A percentile compares a stretch with the other conserved stretches of the same genome.
Conservation (phyloP, 2,797 vertebrate genomes). For the Spizella passerina region DNA sequence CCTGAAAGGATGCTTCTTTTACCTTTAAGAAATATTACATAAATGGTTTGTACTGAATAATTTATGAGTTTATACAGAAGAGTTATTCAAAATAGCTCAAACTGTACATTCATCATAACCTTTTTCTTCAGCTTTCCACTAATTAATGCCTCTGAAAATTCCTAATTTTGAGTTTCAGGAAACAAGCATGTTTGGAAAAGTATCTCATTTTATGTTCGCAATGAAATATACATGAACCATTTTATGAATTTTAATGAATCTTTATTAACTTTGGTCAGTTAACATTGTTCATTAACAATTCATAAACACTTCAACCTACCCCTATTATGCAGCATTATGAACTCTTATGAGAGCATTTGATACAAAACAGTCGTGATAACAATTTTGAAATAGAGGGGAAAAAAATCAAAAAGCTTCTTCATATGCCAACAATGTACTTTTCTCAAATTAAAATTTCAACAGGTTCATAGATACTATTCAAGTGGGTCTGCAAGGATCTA, state of each 20-base stretch:
- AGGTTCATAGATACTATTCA: not conserved
- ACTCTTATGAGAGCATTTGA: slow-evolving; percentile 19
- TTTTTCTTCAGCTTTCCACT: slow-evolving; percentile 11
- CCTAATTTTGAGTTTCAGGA: slow-evolving; percentile 33
- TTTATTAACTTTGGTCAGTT: slow-evolving; percentile 57
- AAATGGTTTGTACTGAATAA: slow-evolving; percentile 55
- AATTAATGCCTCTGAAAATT: slow-evolving; percentile 44
- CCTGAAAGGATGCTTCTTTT: slow-evolving; percentile 40
- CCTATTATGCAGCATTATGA: slow-evolving; percentile 42
- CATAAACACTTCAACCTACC: slow-evolving; percentile 46
- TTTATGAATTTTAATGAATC: slow-evolving; percentile 62
- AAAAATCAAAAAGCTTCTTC: not conserved
- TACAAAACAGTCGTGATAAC: not conserved
- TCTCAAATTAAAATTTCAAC: slow-evolving; percentile 66
- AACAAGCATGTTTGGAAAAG: slow-evolving; percentile 32
- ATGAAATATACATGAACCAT: slow-evolving; percentile 53
- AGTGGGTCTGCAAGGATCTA: not conserved
- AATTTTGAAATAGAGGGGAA: not conserved
- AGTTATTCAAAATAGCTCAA: slow-evolving; percentile 15
- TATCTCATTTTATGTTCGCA: slow-evolving; percentile 26
- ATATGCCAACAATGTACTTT: slow-evolving; percentile 28
- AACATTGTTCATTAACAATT: slow-evolving; percentile 49
- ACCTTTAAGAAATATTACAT: slow-evolving; percentile 54
- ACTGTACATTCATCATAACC: not conserved
- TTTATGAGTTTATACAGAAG: slow-evolving; percentile 36